A percentile compares a stretch with the other conserved stretches of the same genome.
Evolutionary conservation across 2,888 invertebrate genomes (phyloP).

Genomic region (Drosophila anomelani): DNA sequence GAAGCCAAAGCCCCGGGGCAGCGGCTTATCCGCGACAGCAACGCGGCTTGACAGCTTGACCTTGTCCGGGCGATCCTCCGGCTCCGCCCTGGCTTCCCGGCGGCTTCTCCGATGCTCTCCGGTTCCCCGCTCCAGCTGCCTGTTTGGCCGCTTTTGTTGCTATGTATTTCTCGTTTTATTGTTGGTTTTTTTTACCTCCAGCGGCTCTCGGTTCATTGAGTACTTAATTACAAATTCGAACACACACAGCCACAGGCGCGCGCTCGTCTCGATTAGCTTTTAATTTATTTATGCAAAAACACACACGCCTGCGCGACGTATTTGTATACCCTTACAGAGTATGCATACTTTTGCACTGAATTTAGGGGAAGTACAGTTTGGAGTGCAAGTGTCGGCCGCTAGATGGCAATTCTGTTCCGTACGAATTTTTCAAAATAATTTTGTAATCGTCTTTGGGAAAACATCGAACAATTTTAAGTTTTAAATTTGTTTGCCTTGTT

Average conservation of each 20-base stretch:
- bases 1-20: conserved; percentile 45
- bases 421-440: too few relatives aligned
- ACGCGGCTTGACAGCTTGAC: conserved; percentile 56
- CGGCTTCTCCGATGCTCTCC: background rate
- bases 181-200: conserved; percentile 57
- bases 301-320: conserved; percentile 10
- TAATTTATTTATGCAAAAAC: conserved; percentile 44
- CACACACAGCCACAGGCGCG: conserved; percentile 23
- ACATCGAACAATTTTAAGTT: too few relatives aligned
- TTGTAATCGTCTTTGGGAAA: too few relatives aligned
- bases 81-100: conserved; percentile 22
- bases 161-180: conserved; percentile 12
- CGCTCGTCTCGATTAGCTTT: conserved; percentile 35
- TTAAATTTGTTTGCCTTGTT: too few relatives aligned
- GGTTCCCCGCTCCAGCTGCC: conserved; percentile 55
- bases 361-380: too few relatives aligned
- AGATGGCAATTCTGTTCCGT: too few relatives aligned
- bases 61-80: conserved; percentile 60
- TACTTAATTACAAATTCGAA: conserved; percentile 68
- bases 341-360: background rate
- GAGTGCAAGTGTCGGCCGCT: too few relatives aligned
- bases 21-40: conserved; percentile 66
- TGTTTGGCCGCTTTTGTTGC: conserved; percentile 62
- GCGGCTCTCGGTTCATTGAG: conserved; percentile 69
- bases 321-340: background rate